Evolutionary conservation across 2,113 vertebrate genomes (phyloP).

Genomic region (Mesocricetus auratus): DNA sequence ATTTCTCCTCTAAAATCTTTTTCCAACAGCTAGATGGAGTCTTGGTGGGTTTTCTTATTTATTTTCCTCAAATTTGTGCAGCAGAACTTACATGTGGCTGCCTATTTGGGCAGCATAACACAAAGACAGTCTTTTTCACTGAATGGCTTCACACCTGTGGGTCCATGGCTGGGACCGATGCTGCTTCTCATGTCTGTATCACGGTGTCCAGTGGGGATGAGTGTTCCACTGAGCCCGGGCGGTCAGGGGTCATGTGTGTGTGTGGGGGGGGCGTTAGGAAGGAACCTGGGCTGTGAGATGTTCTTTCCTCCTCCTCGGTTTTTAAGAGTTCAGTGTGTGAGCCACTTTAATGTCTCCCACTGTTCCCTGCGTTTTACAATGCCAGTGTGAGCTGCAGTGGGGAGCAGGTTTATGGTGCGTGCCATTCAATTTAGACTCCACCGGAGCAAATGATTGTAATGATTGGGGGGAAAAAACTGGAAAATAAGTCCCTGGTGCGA

Average conservation of each 20-base stretch:
- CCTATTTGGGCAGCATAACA: not conserved
- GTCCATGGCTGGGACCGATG: not conserved
- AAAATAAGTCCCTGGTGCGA: slow-evolving; percentile 89
- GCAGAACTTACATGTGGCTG: not conserved
- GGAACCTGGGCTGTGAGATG: slow-evolving; percentile 50
- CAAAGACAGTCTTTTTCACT: too few relatives aligned
- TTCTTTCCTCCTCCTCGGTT: slow-evolving; percentile 72
- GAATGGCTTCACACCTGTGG: not conserved
- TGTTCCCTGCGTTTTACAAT: slow-evolving; percentile 84
- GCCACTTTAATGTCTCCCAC: slow-evolving; percentile 83
- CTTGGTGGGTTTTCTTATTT: not conserved
- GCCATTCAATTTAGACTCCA: slow-evolving; percentile 85
- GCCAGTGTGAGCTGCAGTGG: slow-evolving; percentile 81
- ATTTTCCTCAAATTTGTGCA: not conserved
- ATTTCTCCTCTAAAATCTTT: not conserved
- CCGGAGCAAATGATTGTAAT: slow-evolving; percentile 85
- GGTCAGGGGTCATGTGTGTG: not conserved
- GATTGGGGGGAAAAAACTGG: slow-evolving; percentile 83
- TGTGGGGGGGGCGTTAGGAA: not conserved
- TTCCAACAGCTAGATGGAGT: not conserved
- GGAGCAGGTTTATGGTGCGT: slow-evolving; percentile 83
- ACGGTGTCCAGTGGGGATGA: not conserved
- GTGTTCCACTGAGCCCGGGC: too few relatives aligned
- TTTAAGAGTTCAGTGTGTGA: slow-evolving; percentile 82
- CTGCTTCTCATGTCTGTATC: not conserved